Base-by-base conservation (phyloP, 2,797 vertebrate genomes). In the Setipinna tenuifilis region DNA sequence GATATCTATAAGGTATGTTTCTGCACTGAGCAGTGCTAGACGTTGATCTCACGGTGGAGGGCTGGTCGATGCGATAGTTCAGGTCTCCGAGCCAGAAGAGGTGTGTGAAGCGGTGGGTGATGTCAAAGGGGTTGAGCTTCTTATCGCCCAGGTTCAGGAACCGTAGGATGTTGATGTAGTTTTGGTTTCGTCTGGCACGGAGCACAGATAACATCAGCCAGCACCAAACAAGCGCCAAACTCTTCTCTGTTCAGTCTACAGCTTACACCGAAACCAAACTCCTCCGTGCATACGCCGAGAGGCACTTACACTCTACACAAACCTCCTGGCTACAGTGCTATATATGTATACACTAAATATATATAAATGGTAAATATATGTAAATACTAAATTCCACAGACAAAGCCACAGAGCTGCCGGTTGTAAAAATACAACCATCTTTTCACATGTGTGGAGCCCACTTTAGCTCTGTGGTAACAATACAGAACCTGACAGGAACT, bases 81-180 rank as follows among this genome's bases (percentile, higher is more conserved):
- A 99, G 92, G 90, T 99, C 98, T 21, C 98, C 98, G 0, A 99
- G 93, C 98, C 98, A 99, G 96, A 99, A 98, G 80, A 99, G 97
- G 90, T 99, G 98, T 16, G 98, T 99, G 92, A 99, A 99, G 50
- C 95, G 97, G 90, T 98, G 96, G 3, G 97, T 97, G 91, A 99
- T 97, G 92, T 99, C 98, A 84, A 99, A 99, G 0, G 97, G 96
- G 88, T 96, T 98, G 44, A 98, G 91, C 87, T 99, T 99, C 94
- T 98, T 99, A 87, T 99, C 98, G 68, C 98, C 97, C 85, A 99
- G 93, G 17, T 97, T 97, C 90, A 99, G 94, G 91, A 99, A 98
- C 23, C 98, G 96, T 87, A 99, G 95, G 90, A 99, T 99, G 91
- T 88, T 98, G 87, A 88, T 94, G 86, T 98, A 99, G 94, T 99